These are phyloP conservation scores for Corythornis vintsioides DNA, from an alignment of 2,113 vertebrate species.

Conservation along the genomic window DNA sequence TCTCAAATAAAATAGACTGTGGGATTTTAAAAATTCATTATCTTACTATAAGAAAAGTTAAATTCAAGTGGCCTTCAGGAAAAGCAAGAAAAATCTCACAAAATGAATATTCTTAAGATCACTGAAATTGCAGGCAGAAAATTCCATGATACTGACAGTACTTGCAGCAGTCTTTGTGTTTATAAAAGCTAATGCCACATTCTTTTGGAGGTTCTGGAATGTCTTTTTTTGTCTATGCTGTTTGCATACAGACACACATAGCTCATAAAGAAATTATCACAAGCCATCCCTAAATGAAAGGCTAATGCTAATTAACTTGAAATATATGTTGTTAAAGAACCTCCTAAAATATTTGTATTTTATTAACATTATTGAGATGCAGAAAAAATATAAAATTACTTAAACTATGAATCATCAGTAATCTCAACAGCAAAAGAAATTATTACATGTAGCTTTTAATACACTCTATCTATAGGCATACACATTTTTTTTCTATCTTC, in stretches of 20 bases:
- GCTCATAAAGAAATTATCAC: not conserved
- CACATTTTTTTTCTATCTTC: not conserved
- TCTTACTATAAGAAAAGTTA: not conserved
- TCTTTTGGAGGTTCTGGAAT: not conserved
- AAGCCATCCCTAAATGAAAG: not conserved
- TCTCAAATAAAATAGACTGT: not conserved
- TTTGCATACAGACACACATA: not conserved
- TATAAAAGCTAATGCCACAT: not conserved
- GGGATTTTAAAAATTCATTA: fast-evolving
- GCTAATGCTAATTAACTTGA: not conserved
- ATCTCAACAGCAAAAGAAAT: not conserved
- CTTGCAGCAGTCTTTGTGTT: not conserved
- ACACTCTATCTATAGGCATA: not conserved
- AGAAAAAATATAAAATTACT: not conserved
- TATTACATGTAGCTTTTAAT: not conserved
- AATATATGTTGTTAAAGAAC: not conserved
- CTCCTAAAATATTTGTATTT: not conserved
- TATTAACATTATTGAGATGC: not conserved
- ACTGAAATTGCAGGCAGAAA: not conserved
- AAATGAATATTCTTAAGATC: not conserved
- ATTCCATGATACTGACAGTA: not conserved
- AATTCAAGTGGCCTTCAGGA: not conserved
- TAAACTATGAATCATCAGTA: not conserved
- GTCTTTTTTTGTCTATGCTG: not conserved
- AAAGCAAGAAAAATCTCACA: not conserved